A percentile compares a stretch with the other conserved stretches of the same genome.
Evolutionary conservation across 2,797 vertebrate species (phyloP).

Genomic region (Lacerta agilis): DNA sequence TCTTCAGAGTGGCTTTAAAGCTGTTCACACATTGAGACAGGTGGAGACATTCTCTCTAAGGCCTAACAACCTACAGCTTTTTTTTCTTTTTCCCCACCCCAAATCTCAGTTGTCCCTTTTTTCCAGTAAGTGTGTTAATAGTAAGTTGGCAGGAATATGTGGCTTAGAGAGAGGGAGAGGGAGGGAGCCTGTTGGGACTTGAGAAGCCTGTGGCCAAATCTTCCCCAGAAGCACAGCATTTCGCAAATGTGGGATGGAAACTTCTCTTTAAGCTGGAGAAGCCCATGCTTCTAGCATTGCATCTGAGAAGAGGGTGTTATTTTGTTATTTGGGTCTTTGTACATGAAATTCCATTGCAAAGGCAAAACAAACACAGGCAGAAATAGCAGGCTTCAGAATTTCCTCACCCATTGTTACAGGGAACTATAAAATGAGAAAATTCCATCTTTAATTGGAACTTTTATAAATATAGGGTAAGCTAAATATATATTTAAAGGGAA

Average conservation of each 20-base stretch:
- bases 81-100: neutral
- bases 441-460: constrained; percentile 35
- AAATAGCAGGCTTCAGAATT: constrained; percentile 51
- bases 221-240: constrained; percentile 6
- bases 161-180: neutral
- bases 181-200: neutral
- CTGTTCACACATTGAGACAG: neutral
- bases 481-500: neutral
- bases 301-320: neutral
- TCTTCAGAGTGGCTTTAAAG: accelerated
- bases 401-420: constrained; percentile 39
- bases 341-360: constrained; percentile 26
- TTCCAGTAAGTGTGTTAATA: neutral
- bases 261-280: neutral
- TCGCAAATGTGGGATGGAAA: neutral
- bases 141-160: constrained; percentile 6
- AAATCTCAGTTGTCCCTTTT: neutral
- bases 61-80: constrained; percentile 2
- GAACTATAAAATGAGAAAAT: constrained; percentile 58
- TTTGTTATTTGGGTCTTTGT: neutral
- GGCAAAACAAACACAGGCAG: constrained; percentile 49
- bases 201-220: neutral
- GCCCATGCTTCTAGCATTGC: neutral
- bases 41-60: neutral
- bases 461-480: neutral